Conservation (phyloP, 2,113 vertebrate species). For the Andinoacara biseriatus region DNA sequence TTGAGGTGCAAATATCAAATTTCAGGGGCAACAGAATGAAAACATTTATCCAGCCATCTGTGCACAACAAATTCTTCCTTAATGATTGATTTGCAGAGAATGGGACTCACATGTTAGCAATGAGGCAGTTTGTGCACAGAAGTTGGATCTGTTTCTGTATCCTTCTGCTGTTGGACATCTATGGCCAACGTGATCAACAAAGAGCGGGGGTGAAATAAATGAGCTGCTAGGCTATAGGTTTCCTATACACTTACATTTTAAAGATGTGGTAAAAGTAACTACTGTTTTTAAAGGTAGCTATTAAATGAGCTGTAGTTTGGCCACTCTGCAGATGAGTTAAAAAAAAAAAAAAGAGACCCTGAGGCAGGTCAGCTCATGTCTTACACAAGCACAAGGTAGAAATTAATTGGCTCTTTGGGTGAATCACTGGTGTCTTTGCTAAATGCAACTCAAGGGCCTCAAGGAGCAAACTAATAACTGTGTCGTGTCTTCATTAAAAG, state of each 20-base stretch:
- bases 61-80: not conserved
- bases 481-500: not conserved
- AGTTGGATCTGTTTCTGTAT: not conserved
- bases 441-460: not conserved
- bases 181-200: not conserved
- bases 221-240: not conserved
- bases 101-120: not conserved
- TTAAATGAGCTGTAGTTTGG: not conserved
- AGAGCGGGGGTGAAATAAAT: not conserved
- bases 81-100: not conserved
- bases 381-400: not conserved
- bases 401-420: not conserved
- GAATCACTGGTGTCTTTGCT: not conserved
- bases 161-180: not conserved
- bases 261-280: not conserved
- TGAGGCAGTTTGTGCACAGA: not conserved
- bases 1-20: not conserved
- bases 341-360: not conserved
- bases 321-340: not conserved
- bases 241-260: not conserved
- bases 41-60: not conserved
- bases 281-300: not conserved
- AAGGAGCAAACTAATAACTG: not conserved
- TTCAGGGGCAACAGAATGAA: not conserved
- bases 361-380: not conserved